Evolutionary conservation across 2,797 vertebrate genomes (phyloP).

Genomic region (Pseudomugil tenellus): DNA sequence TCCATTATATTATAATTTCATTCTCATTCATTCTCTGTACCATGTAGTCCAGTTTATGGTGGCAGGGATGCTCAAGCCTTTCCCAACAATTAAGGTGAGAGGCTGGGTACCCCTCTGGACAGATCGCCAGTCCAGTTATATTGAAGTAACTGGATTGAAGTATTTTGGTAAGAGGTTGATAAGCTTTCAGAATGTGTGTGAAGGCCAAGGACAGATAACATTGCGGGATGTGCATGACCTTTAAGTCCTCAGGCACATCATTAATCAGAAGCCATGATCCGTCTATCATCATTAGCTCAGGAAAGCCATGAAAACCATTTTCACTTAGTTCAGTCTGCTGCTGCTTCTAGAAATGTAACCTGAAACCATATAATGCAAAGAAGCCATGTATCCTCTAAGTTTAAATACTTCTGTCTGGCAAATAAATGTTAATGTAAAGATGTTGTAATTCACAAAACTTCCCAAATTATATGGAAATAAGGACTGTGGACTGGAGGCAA

Average conservation of each 20-base stretch:
- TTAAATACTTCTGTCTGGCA: neutral
- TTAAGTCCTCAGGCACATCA: neutral
- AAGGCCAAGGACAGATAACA: neutral
- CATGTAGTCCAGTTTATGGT: no score
- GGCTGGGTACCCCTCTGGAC: no score
- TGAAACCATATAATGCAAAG: neutral
- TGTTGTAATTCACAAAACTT: neutral
- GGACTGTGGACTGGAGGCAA: slow-evolving; percentile 6
- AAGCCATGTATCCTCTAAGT: neutral
- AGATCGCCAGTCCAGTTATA: no score
- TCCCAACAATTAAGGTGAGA: no score
- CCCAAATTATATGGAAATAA: neutral
- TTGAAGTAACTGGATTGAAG: no score
- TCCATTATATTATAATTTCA: neutral
- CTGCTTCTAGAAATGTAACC: neutral
- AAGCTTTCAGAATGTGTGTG: neutral
- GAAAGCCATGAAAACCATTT: neutral
- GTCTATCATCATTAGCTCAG: neutral
- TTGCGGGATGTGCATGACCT: neutral
- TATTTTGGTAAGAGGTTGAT: neutral
- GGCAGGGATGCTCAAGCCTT: no score
- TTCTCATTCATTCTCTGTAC: no score
- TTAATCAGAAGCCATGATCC: neutral
- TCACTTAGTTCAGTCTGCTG: neutral
- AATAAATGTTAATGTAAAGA: neutral